Conservation (phyloP, 2,888 invertebrate species). For the Gastracanthus pulcherrimus region DNA sequence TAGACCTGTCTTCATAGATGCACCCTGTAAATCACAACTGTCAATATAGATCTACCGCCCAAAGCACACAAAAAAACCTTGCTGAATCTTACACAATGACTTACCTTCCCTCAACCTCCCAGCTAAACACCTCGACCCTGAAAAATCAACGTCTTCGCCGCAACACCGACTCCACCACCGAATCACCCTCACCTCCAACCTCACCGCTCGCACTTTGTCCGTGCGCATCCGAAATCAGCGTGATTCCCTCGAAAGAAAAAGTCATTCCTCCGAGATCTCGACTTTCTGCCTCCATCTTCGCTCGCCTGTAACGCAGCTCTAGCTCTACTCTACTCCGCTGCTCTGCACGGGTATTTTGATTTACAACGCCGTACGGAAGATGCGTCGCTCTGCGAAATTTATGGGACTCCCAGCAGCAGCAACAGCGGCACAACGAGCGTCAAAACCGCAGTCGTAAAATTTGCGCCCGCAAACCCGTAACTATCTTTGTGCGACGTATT, state of each 20-base stretch:
- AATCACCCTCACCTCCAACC: no score
- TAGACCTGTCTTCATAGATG: no score
- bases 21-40: no score
- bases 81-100: background rate
- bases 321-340: background rate
- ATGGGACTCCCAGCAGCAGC: slow-evolving; percentile 20
- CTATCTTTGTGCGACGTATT: slow-evolving; percentile 21
- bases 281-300: background rate
- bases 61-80: no score
- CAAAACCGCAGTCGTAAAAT: slow-evolving; percentile 57
- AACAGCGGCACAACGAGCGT: slow-evolving; percentile 17
- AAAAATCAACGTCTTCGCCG: background rate
- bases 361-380: background rate
- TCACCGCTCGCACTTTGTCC: background rate
- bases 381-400: slow-evolving; percentile 33
- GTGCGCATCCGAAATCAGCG: background rate
- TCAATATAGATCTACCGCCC: no score
- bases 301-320: background rate
- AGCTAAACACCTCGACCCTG: background rate
- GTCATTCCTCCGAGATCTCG: no score
- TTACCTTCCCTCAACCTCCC: no score
- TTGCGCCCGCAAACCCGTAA: slow-evolving; percentile 57
- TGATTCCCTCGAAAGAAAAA: background rate
- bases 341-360: background rate
- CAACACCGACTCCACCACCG: background rate